Evolutionary conservation across 1,140 invertebrate genomes (phyloP), one percentile per base, ranked within the genome.

Genomic region (Drosophila pachea): DNA sequence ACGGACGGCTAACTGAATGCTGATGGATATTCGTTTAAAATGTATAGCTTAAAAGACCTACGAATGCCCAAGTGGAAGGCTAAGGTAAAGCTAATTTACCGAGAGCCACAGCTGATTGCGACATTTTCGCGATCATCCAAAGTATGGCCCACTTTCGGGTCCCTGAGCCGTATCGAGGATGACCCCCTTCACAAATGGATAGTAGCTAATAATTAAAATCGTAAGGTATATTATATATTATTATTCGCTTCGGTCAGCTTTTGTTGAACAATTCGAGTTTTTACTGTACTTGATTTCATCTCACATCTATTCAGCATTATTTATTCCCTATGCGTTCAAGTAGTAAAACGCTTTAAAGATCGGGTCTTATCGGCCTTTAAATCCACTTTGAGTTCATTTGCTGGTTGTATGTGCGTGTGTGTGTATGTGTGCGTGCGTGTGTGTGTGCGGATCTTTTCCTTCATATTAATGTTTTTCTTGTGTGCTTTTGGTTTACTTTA

Each of bases 401-500:
- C 22, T 22, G 22, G 22, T n/a, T 12, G 14, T 12, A 12, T 42
- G 7, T 12, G 40, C 14, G n/a, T 42, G 5, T 42, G 40, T 42
- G 8, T 38, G 36, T 11, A 7, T 11, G 2, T 38, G 6, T 7
- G 11, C 35, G 11, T 7, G 11, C 11, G 35, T 48, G 6, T n/a
- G 35, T 49, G 14, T 45, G 12, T 52, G 9, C 16, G n/a, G 31
- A 9, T 42, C 11, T 33, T 54, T 55, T 49, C n/a, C 16, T 59
- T 55, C 16, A 54, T 62, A 7, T 45, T 62, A 43, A 48, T 67
- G 33, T 59, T 52, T 43, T 54, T 67, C 40, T 50, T 52, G 11
- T 50, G 38, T 53, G 55, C 38, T 60, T 47, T 68, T 53, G 55
- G 36, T 60, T 47, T 68, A 36, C 55, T 68, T 63, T 49, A 48